A percentile compares a stretch with the other conserved stretches of the same genome.
These are phyloP conservation scores for Azemiops feae DNA, from an alignment of 2,113 vertebrate species.

Conservation along the genomic window DNA sequence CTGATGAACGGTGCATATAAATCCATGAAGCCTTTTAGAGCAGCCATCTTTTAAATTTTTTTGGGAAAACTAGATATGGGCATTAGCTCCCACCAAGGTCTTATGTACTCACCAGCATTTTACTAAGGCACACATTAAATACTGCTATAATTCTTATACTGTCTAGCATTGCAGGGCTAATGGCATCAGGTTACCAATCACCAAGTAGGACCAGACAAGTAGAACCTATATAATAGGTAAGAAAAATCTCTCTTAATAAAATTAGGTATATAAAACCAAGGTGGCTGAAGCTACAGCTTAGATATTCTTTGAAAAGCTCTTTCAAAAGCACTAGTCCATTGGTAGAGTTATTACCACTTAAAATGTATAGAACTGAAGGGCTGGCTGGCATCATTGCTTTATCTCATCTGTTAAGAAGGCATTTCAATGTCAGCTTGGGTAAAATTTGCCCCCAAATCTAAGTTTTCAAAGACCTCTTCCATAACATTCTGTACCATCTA, in stretches of 20 bases:
- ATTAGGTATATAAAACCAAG: constrained; percentile 58
- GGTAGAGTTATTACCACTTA: background rate
- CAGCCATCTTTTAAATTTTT: constrained; percentile 55
- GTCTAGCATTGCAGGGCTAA: constrained; percentile 43
- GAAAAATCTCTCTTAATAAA: constrained; percentile 63
- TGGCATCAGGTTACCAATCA: constrained; percentile 54
- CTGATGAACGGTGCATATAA: constrained; percentile 29
- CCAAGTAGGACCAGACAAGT: constrained; percentile 50
- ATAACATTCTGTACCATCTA: background rate
- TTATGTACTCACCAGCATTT: constrained; percentile 54
- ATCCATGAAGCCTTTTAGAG: constrained; percentile 56
- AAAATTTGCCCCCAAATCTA: background rate
- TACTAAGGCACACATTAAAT: constrained; percentile 68
- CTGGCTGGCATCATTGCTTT: background rate
- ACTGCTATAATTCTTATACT: constrained; percentile 42
- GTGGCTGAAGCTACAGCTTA: constrained; percentile 50
- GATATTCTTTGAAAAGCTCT: constrained; percentile 6
- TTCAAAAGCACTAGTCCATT: constrained; percentile 14
- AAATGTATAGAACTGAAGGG: background rate
- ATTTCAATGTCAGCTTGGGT: constrained; percentile 3
- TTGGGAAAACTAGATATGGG: constrained; percentile 40
- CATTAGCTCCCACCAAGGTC: constrained; percentile 46
- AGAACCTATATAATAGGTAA: constrained; percentile 69
- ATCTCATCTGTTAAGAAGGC: background rate
- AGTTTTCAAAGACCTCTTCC: background rate